Evolutionary conservation across 2,113 vertebrate species (phyloP), one percentile per base, ranked within the genome.

Genomic region (Heteronetta atricapilla): DNA sequence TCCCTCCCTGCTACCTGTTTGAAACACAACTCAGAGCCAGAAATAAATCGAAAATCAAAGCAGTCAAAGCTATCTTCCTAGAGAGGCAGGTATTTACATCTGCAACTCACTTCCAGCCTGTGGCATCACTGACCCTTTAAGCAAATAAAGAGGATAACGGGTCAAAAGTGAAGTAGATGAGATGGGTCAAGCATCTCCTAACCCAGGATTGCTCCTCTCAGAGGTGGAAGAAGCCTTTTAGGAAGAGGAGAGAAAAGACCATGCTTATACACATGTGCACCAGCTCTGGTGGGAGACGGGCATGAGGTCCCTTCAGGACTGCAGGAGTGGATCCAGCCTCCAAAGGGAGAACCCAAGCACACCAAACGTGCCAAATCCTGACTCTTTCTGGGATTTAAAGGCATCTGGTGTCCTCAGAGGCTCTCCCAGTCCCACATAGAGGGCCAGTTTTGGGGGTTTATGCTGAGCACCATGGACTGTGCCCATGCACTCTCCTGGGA

Each of bases 271-370:
- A 38, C n/a, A 63, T n/a, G 9, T 82, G 48, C 38, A 69, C 68
- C 33, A 50, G 36, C 48, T 21, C 34, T 19, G 34, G 8, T 29
- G 34, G 26, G 19, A 53, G 26, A 22, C 3, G 11, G 69, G 25
- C 50, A 34, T n/a, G 13, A n/a, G 25, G 21, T 20, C 5, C 9
- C 3, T 7, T 36, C 1, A 0, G 33, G 26, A 23, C 23, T 42
- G 48, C 34, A 28, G 67, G 33, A 25, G 10, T 11, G 19, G 33
- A 56, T 67, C 4, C 26, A 9, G 11, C 21, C 55, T 55, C 33
- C 70, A 74, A 42, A 0, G 0, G 28, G 4, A 88, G 18, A 16
- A 42, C 19, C 66, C 48, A 40, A 2, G 18, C 11, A 25, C 52
- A 52, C 31, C 1, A 13, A 44, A 42, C 6, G 2, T 22, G 34